These are phyloP conservation scores for Falco novaeseelandiae DNA, from an alignment of 2,797 vertebrate genomes.

Conservation along the genomic window DNA sequence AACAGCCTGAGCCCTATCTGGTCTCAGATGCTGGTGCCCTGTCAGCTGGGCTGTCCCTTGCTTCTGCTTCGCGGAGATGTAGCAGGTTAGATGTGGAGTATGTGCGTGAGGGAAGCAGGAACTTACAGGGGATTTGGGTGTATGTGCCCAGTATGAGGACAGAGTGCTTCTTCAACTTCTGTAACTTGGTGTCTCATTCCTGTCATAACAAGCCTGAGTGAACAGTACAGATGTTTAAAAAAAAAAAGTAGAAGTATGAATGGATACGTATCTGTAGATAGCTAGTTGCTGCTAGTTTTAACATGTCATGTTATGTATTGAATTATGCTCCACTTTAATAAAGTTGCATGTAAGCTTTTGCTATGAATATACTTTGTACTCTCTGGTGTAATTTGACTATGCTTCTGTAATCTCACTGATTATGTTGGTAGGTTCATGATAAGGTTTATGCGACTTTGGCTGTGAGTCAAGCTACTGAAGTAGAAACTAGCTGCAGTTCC, in stretches of 20 bases:
- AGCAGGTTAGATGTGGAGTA: background rate
- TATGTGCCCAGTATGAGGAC: background rate
- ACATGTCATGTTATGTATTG: background rate
- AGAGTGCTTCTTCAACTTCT: rapidly evolving
- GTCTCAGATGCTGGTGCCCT: background rate
- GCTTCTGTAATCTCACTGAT: background rate
- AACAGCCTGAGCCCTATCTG: background rate
- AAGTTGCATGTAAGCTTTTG: background rate
- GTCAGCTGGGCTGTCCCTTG: background rate
- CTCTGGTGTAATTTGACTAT: background rate
- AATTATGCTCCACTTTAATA: background rate
- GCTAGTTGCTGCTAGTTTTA: background rate
- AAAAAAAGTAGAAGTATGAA: background rate
- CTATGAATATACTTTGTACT: slow-evolving; percentile 3
- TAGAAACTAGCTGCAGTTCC: background rate
- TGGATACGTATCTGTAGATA: background rate
- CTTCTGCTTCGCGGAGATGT: background rate
- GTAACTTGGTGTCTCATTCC: background rate
- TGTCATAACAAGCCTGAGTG: background rate
- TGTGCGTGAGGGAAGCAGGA: background rate
- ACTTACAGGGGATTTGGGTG: background rate
- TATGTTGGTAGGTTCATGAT: background rate
- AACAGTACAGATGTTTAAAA: background rate
- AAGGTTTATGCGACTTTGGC: slow-evolving; percentile 2
- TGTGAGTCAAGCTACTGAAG: background rate